These are phyloP conservation scores for Aphaenogaster ashmeadi DNA, from an alignment of 1,140 invertebrate genomes.

Conservation along the genomic window DNA sequence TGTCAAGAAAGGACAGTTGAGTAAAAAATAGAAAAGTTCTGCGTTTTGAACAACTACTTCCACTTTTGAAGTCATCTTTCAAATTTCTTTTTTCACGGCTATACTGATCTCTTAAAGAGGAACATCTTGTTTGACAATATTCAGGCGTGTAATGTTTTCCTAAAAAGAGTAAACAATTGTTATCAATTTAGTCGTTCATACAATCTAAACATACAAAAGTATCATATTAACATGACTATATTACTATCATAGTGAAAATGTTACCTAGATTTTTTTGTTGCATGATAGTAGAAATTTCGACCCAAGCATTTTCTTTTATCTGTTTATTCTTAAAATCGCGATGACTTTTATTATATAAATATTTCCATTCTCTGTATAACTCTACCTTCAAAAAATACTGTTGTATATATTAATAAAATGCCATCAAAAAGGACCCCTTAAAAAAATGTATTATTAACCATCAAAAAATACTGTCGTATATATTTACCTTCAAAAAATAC, in stretches of 20 bases:
- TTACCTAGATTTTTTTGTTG: not conserved
- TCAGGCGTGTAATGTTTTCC: constrained; percentile 6
- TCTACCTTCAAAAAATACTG: no score
- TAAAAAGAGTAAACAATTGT: not conserved
- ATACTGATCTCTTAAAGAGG: constrained; percentile 14
- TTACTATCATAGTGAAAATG: not conserved
- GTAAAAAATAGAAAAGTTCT: not conserved
- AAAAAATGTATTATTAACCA: no score
- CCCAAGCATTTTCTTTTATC: constrained; percentile 15
- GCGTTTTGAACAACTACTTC: constrained; percentile 1
- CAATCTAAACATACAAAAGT: no score
- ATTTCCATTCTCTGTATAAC: not conserved
- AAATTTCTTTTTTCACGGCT: constrained; percentile 11
- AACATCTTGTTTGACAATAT: constrained; percentile 25
- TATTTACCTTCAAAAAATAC: no score
- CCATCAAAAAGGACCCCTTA: no score
- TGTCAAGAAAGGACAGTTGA: constrained; percentile 22
- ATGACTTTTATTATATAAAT: constrained; percentile 16
- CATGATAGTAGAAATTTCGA: constrained; percentile 4
- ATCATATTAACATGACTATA: no score
- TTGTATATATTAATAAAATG: no score
- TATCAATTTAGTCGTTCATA: not conserved
- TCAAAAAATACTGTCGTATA: no score
- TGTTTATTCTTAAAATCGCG: constrained; percentile 10
- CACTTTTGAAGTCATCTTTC: not conserved